Percentiles rank a stretch among this genome's conserved stretches.
phyloP scores from a whole-genome alignment of 2,797 vertebrate species.

The Enteromius radiatus region DNA sequence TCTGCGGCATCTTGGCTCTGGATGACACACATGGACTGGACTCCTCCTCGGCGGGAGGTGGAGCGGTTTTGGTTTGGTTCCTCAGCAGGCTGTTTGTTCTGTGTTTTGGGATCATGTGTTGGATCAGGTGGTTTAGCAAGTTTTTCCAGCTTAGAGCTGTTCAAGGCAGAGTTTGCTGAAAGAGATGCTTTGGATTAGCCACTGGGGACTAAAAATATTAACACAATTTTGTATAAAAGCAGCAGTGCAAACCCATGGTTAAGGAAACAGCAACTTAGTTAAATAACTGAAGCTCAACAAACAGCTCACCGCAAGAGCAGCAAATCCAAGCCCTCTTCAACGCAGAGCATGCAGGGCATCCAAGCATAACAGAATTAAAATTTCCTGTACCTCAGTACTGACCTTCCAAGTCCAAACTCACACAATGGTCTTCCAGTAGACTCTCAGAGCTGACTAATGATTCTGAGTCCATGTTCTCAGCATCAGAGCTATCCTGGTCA shows the following conservation, averaged over 20 bases:
- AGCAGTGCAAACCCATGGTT: slow-evolving; percentile 27
- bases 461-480: slow-evolving; percentile 87
- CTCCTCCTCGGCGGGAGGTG: slow-evolving; percentile 71
- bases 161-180: slow-evolving; percentile 41
- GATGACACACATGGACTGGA: slow-evolving; percentile 71
- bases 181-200: slow-evolving; percentile 67
- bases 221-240: neutral
- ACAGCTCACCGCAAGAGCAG: slow-evolving; percentile 13
- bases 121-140: slow-evolving; percentile 45
- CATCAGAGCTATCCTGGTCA: slow-evolving; percentile 89
- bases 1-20: slow-evolving; percentile 61
- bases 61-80: slow-evolving; percentile 70
- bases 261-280: slow-evolving; percentile 29
- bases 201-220: neutral
- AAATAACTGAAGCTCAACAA: slow-evolving; percentile 5
- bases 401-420: slow-evolving; percentile 84
- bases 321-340: neutral
- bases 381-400: slow-evolving; percentile 86
- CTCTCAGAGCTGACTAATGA: slow-evolving; percentile 88
- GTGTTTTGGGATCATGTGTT: slow-evolving; percentile 70
- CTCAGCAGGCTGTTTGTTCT: slow-evolving; percentile 71
- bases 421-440: slow-evolving; percentile 78
- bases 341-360: slow-evolving; percentile 57
- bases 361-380: slow-evolving; percentile 34
- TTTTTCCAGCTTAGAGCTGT: neutral